Evolutionary conservation across 2,888 invertebrate species (phyloP).

Genomic region (Amphimallon solstitiale): DNA sequence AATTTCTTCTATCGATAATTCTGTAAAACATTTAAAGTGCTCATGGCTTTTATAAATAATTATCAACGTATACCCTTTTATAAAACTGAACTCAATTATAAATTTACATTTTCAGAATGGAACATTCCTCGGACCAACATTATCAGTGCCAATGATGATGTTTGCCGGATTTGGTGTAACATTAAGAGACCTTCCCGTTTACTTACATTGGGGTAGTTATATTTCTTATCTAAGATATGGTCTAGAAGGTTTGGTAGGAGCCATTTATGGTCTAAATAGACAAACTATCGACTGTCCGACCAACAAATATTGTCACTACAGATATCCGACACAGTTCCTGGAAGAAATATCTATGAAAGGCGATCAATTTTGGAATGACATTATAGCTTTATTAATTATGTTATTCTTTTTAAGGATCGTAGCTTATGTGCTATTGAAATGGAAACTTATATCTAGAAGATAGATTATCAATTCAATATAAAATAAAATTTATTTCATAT

Average conservation of each 20-base stretch:
- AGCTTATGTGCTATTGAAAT: conserved; percentile 80
- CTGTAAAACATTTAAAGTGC: too few relatives aligned
- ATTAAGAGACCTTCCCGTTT: conserved; percentile 83
- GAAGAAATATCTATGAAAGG: conserved; percentile 82
- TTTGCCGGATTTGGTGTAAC: conserved; percentile 96
- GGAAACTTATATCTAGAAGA: conserved; percentile 77
- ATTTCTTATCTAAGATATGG: conserved; percentile 92
- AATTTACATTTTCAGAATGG: conserved; percentile 77
- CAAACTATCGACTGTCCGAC: conserved; percentile 79
- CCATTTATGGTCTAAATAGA: conserved; percentile 85
- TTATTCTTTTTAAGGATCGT: conserved; percentile 73
- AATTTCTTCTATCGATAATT: too few relatives aligned
- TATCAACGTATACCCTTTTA: too few relatives aligned
- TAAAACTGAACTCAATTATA: background rate
- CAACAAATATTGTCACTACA: conserved; percentile 83
- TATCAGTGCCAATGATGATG: conserved; percentile 95
- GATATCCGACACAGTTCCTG: conserved; percentile 83
- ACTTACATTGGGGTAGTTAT: conserved; percentile 92
- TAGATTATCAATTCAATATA: too few relatives aligned
- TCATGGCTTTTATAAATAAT: too few relatives aligned
- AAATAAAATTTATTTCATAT: too few relatives aligned
- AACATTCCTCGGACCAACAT: conserved; percentile 91
- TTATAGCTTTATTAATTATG: conserved; percentile 76
- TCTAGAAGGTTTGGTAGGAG: conserved; percentile 85
- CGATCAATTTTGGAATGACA: conserved; percentile 86